Evolutionary conservation across 2,113 vertebrate genomes (phyloP).

Genomic region (Piaya cayana): DNA sequence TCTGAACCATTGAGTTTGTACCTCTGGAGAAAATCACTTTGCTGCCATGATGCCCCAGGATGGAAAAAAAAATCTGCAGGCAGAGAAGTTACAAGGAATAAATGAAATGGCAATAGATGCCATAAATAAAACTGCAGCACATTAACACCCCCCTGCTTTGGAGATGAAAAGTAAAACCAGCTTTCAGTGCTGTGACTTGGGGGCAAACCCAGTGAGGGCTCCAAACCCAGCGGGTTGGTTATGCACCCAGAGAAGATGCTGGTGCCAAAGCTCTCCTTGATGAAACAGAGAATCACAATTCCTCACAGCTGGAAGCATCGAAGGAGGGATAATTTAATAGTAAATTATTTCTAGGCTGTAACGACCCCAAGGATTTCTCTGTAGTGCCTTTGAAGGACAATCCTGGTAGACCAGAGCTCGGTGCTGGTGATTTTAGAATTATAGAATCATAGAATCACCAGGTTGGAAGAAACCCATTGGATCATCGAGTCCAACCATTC

Average conservation of each 20-base stretch:
- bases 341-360: neutral
- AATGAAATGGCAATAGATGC: neutral
- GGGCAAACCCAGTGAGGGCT: neutral
- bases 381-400: neutral
- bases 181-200: neutral
- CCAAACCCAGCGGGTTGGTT: neutral
- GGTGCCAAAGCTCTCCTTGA: neutral
- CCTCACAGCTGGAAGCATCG: neutral
- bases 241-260: neutral
- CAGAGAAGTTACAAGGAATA: neutral
- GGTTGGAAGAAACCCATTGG: too few species aligned
- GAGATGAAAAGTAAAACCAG: neutral
- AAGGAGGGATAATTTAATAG: neutral
- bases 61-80: neutral
- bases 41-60: neutral
- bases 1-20: neutral
- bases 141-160: neutral
- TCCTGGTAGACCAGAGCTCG: neutral
- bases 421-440: accelerated
- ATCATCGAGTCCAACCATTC: too few species aligned
- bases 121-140: neutral
- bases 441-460: too few species aligned
- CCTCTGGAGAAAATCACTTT: neutral
- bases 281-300: neutral
- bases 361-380: neutral